A percentile compares a stretch with the other conserved stretches of the same genome.
Conservation (phyloP, 2,888 invertebrate species). For the Nomada hirtipes region DNA sequence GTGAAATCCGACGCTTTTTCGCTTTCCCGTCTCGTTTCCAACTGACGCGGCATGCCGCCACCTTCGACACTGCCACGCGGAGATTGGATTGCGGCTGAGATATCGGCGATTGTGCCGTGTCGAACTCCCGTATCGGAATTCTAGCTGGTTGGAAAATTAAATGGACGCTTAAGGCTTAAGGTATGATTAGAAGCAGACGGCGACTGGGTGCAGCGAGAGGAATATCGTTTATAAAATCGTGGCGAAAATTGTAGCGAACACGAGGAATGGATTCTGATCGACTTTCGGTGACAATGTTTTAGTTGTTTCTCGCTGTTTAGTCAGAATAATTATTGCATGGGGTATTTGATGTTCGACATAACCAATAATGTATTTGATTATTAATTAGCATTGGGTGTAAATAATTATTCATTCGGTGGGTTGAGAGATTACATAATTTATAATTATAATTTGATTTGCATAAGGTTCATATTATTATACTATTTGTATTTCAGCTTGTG, state of each 20-base stretch:
- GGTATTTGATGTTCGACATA: too few relatives aligned
- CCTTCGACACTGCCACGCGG: not conserved
- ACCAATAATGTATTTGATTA: too few relatives aligned
- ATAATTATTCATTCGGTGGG: too few relatives aligned
- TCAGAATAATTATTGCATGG: too few relatives aligned
- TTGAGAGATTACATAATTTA: too few relatives aligned
- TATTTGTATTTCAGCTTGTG: too few relatives aligned
- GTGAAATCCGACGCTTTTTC: conserved; percentile 30
- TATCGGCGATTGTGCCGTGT: conserved; percentile 27
- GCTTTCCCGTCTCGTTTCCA: not conserved
- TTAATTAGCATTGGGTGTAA: too few relatives aligned
- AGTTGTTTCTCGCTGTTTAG: not conserved
- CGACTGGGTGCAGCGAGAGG: not conserved
- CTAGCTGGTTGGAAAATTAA: conserved; percentile 21
- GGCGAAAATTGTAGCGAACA: not conserved
- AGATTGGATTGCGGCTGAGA: conserved; percentile 41
- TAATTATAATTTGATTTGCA: too few relatives aligned
- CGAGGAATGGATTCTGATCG: not conserved
- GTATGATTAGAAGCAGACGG: conserved; percentile 24
- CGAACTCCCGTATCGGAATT: conserved; percentile 17
- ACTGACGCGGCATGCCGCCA: not conserved
- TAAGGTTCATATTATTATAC: too few relatives aligned
- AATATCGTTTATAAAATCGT: not conserved
- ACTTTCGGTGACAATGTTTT: not conserved
- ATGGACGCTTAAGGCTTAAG: conserved; percentile 24